These are phyloP conservation scores for Morinoia aosen DNA, from an alignment of 2,888 invertebrate genomes.

Conservation along the genomic window DNA sequence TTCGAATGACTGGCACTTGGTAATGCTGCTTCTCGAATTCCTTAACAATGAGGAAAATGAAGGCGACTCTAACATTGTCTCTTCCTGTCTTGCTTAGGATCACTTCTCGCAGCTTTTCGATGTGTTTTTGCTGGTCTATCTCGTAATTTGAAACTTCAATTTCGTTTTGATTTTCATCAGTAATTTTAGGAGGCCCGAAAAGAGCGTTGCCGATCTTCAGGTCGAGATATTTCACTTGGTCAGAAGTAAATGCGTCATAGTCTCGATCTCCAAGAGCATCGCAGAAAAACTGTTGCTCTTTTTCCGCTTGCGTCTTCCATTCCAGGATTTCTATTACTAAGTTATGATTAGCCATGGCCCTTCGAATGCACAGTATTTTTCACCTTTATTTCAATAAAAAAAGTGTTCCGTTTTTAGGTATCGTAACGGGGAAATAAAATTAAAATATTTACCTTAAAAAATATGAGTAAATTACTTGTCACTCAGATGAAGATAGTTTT, in stretches of 20 bases:
- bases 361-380: too few species aligned
- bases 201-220: not conserved
- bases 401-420: too few species aligned
- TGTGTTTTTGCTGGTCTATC: not conserved
- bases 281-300: slow-evolving; percentile 12
- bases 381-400: too few species aligned
- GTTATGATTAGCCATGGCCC: too few species aligned
- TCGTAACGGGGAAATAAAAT: too few species aligned
- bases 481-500: too few species aligned
- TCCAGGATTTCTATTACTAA: too few species aligned
- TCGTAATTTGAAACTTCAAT: not conserved
- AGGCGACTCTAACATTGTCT: not conserved
- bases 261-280: not conserved
- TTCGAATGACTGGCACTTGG: not conserved
- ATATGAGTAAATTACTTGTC: too few species aligned
- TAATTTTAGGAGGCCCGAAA: not conserved
- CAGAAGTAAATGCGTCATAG: not conserved
- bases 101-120: not conserved
- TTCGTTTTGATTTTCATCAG: not conserved
- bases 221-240: not conserved
- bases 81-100: not conserved
- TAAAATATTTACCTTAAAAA: too few species aligned
- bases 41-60: not conserved
- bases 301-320: not conserved
- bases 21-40: not conserved